Evolutionary conservation across 2,888 invertebrate species (phyloP), one percentile per base, ranked within the genome.

Genomic region (Catocala fraxini): DNA sequence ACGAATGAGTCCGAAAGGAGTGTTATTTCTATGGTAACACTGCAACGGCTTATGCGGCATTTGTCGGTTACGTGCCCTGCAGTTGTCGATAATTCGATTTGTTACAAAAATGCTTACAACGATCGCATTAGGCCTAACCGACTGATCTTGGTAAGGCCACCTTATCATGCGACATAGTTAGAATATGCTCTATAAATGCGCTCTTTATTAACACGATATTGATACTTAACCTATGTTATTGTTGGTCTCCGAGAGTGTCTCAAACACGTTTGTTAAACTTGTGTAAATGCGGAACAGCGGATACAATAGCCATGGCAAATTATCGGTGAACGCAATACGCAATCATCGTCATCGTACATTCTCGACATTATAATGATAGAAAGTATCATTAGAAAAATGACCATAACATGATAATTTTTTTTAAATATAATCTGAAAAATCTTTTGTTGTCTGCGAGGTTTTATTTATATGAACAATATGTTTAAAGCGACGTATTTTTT

Each of bases 11-110:
- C 58, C 46, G 56, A 70, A 73, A 63, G 60, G 59, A 73, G 62
- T 73, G 65, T 65, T 78, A 79, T 81, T 76, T 75, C 70, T 75
- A 73, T 72, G 70, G 72, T 60, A 75, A 80, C 73, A 66, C 51
- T 71, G 71, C 68, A 70, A 74, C 64, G 68, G 70, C 70, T 67
- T 70, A 75, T 68, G 73, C 62, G 70, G 59, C 63, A 65, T 73
- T 74, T 71, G 63, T 65, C 56, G 25, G 56, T 56, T 60, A 53
- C 57, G 61, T 60, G 49, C 41, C 42, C 56, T 51, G 35, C 48
- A 67, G 59, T 59, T 54, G 53, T 67, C 59, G 59, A 69, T 75
- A 71, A 53, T 55, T 51, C 43, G 49, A 52, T 34, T 62, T 48
- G 49, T 42, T 55, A 51, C 51, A 45, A 57, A 57, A 70, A 59